Evolutionary conservation across 2,797 vertebrate species (phyloP), one percentile per base, ranked within the genome.

Genomic region (Sardinella longiceps): DNA sequence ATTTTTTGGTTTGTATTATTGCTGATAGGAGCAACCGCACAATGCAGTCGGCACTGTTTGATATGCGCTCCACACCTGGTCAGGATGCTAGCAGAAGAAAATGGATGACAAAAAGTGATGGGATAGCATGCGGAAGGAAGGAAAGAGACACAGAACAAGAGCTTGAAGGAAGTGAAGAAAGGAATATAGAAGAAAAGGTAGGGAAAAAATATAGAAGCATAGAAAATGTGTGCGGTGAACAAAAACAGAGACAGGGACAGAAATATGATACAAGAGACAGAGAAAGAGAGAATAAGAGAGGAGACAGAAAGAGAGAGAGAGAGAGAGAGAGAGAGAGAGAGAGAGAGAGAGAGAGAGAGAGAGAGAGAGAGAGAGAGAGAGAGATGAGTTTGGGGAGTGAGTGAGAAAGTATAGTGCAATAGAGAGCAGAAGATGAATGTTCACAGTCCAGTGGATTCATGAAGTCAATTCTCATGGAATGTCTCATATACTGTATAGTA

Each of bases 21-120:
- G 89, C 25, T 84, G 51, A 25, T 63, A 87, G 82, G 87, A 85
- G 77, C 70, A 5, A 12, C 86, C 77, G 83, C 81, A 83, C 80
- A 90, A 37, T 81, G 81, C 28, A 83, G 28, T 51, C 45, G 70
- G 82, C 83, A n/a, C 80, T 89, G 86, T 84, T 93, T 93, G 88
- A 89, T 90, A 93, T 93, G 91, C 90, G 7, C 51, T 83, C 89
- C 88, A 90, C 89, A 90, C 84, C 83, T 83, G 88, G 82, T 53
- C 82, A 58, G 84, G 87, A 87, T 83, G 84, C 85, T 87, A 77
- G 83, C 82, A 63, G 43, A 63, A 86, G 25, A 15, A 81, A 83
- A 81, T 77, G 58, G 56, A 80, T 11, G 84, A 58, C 70, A 43
- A 37, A 39, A 77, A 77, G 70, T 6, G 70, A 77, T 77, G 70